phyloP scores from a whole-genome alignment of 1,140 invertebrate genomes.

The Cardiocondyla obscurior region DNA sequence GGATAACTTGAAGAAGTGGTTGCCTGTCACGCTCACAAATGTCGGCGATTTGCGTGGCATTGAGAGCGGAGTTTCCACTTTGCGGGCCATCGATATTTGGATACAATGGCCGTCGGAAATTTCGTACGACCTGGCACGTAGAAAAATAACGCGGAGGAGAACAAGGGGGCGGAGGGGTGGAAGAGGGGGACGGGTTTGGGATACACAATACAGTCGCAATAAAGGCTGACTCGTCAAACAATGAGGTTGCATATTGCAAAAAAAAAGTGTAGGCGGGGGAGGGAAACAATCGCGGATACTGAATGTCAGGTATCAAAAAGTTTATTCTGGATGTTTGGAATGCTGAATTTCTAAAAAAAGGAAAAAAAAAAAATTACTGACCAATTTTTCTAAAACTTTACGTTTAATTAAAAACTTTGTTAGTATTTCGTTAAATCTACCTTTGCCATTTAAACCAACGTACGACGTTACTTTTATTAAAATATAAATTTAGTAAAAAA shows the following conservation, averaged over 20 bases:
- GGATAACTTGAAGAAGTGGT: constrained; percentile 47
- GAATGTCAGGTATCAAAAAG: constrained; percentile 34
- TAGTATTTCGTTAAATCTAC: neutral
- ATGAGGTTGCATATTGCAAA: constrained; percentile 27
- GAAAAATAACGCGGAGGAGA: constrained; percentile 34
- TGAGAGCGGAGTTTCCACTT: constrained; percentile 35
- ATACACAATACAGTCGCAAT: constrained; percentile 21
- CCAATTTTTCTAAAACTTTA: neutral
- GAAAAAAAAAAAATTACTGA: neutral
- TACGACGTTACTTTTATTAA: neutral
- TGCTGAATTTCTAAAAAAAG: neutral
- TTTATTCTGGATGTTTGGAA: neutral
- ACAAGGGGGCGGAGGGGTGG: too few relatives aligned
- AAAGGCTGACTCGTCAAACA: constrained; percentile 36
- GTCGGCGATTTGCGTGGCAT: constrained; percentile 43
- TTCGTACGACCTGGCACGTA: constrained; percentile 32
- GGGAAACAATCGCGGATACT: constrained; percentile 22
- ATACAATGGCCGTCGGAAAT: constrained; percentile 52
- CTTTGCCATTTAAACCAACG: neutral
- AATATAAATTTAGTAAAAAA: neutral
- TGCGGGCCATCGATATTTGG: constrained; percentile 48
- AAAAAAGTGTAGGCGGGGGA: neutral
- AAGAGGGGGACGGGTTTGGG: neutral
- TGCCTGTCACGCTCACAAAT: constrained; percentile 48
- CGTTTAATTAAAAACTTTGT: neutral